phyloP scores from a whole-genome alignment of 2,888 invertebrate species.

The Drosophila subsilvestris region DNA sequence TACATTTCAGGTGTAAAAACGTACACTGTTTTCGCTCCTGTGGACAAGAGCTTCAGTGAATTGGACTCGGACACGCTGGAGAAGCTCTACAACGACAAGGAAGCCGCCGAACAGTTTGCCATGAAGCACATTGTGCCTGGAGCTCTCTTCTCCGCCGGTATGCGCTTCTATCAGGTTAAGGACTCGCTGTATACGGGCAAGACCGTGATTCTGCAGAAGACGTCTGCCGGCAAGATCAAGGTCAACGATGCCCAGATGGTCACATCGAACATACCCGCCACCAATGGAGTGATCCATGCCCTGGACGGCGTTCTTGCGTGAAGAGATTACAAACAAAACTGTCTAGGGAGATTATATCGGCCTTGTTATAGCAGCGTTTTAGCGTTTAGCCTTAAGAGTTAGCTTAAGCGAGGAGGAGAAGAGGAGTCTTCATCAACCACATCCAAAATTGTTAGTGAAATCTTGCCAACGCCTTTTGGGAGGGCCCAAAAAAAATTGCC shows the following conservation, averaged over 20 bases:
- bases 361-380: conserved; percentile 49
- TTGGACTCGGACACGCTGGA: conserved; percentile 87
- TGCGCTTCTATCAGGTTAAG: conserved; percentile 93
- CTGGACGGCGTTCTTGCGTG: conserved; percentile 88
- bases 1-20: conserved; percentile 89
- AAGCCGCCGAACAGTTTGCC: conserved; percentile 89
- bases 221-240: conserved; percentile 89
- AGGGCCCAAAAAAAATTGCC: conserved; percentile 52
- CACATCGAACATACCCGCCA: conserved; percentile 94
- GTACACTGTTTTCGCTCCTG: conserved; percentile 93
- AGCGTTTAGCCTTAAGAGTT: conserved; percentile 51
- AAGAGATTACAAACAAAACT: conserved; percentile 48
- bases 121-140: conserved; percentile 91
- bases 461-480: conserved; percentile 66
- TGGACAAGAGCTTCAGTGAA: conserved; percentile 91
- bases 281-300: conserved; percentile 94
- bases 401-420: conserved; percentile 43
- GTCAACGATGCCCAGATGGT: conserved; percentile 92
- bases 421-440: conserved; percentile 55
- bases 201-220: conserved; percentile 92
- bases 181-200: conserved; percentile 91
- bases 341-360: neutral
- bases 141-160: conserved; percentile 92
- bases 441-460: conserved; percentile 68
- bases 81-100: conserved; percentile 87